These are phyloP conservation scores for Pithys albifrons DNA, from an alignment of 2,113 vertebrate species.

Conservation along the genomic window DNA sequence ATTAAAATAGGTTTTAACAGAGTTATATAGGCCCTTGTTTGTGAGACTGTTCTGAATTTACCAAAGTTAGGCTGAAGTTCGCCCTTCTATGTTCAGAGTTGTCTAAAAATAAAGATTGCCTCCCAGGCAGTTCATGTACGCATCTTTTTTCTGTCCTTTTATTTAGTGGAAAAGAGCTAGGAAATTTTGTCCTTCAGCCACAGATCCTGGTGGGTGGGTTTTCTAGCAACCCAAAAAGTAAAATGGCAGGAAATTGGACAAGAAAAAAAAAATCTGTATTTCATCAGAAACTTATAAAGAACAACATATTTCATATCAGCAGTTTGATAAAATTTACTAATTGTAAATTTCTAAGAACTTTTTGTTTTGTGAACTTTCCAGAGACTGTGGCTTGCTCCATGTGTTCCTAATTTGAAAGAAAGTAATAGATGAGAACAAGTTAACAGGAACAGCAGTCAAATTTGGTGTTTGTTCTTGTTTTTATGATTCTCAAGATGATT, in stretches of 20 bases:
- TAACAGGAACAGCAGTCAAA: fast-evolving
- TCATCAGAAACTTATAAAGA: background rate
- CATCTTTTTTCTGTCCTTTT: background rate
- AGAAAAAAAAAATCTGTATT: background rate
- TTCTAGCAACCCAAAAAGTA: conserved; percentile 22
- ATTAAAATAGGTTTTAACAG: background rate
- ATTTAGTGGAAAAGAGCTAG: background rate
- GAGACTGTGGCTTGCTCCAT: background rate
- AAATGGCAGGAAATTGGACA: background rate
- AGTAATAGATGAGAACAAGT: background rate
- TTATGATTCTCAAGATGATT: background rate
- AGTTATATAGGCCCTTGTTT: background rate
- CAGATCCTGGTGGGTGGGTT: background rate
- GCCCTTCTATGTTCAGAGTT: background rate
- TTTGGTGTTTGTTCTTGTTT: background rate
- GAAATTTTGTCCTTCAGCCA: background rate
- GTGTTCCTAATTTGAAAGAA: background rate
- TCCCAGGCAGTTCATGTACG: background rate
- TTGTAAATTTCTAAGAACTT: background rate
- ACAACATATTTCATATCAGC: background rate
- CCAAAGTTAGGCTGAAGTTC: background rate
- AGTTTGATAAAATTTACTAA: background rate
- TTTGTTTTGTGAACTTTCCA: background rate
- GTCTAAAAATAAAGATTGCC: background rate
- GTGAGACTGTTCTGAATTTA: background rate